Base-by-base conservation (phyloP, 1,140 invertebrate species). In the Sitophilus oryzae region DNA sequence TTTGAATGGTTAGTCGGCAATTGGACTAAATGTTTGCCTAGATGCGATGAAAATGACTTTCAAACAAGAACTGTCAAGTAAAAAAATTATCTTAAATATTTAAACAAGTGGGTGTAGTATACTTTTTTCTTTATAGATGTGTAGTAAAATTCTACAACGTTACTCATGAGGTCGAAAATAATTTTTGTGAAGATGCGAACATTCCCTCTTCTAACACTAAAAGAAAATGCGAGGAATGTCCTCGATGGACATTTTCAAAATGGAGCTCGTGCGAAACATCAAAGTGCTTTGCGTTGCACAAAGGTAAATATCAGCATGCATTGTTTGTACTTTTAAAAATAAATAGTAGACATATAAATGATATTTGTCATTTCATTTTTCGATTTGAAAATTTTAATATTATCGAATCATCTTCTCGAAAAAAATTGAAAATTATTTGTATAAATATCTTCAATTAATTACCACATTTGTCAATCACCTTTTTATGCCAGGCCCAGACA, bases 1-100 rank as follows among this genome's bases (percentile, higher is more conserved):
- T 90, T 89, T 66, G 81, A 85, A 62, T 93, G 89, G 90, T 76
- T 82, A 55, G 81, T 86, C 4, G 84, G 85, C 1, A 81, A 88
- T 20, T 93, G 90, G 90, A 89, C 89, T 1, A 76, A 81, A 21
- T 96, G 94, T 72, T 91, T 88, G 2, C 83, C 87, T 63, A 82
- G 84, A 8, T 96, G 93, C 67, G 92, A 91, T 6, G 84, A 85
- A 23, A 82, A 81, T 47, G 89, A 88, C 2, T 74, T 79, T 58
- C 72, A 88, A 77, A 80, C 85, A 61, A 76, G 88, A 61, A 80
- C 79, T n/a, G 81, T 35, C 0, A 60, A 43, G 58, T 60, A 25
- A 45, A 16, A 15, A 2, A 34, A n/a, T n/a, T n/a, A n/a, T n/a
- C n/a, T n/a, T n/a, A n/a, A n/a, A n/a, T n/a, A n/a, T n/a, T n/a